A percentile compares a stretch with the other conserved stretches of the same genome.
phyloP scores from a whole-genome alignment of 2,797 vertebrate genomes.

The Botia almorhae region DNA sequence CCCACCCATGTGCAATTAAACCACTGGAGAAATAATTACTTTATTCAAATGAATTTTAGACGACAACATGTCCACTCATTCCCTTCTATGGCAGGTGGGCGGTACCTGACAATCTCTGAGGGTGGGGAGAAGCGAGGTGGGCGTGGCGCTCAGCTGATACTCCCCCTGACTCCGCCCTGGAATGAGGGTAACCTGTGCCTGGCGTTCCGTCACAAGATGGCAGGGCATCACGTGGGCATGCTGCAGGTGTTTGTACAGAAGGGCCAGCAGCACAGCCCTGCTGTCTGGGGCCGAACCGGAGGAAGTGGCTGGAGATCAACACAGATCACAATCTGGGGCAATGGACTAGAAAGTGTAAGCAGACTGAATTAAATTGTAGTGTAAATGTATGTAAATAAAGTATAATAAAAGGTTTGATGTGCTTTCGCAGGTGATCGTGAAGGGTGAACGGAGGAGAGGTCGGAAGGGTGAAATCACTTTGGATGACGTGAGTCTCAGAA shows the following conservation, averaged over 20 bases:
- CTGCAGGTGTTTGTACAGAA: constrained; percentile 92
- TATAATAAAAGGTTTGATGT: no score
- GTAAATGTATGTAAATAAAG: no score
- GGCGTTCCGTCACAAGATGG: constrained; percentile 90
- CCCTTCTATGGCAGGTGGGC: constrained; percentile 77
- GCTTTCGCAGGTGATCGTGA: constrained; percentile 88
- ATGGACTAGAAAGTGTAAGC: constrained; percentile 91
- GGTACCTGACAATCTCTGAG: constrained; percentile 87
- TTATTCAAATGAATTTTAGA: background rate
- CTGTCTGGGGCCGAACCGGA: constrained; percentile 90
- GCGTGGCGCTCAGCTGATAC: constrained; percentile 84
- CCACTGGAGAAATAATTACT: no score
- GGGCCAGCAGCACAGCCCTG: constrained; percentile 81
- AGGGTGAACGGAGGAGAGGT: constrained; percentile 87
- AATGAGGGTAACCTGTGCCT: constrained; percentile 86
- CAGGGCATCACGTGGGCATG: constrained; percentile 83
- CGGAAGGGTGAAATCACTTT: constrained; percentile 88
- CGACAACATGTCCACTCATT: background rate
- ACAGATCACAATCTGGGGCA: constrained; percentile 86
- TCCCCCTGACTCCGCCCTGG: constrained; percentile 80
- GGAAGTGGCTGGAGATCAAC: constrained; percentile 93
- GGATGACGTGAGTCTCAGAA: constrained; percentile 90
- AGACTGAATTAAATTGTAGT: constrained; percentile 18
- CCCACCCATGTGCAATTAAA: no score
- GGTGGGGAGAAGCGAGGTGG: constrained; percentile 80